Evolutionary conservation across 2,113 vertebrate species (phyloP).

Genomic region (Regulus satrapa): DNA sequence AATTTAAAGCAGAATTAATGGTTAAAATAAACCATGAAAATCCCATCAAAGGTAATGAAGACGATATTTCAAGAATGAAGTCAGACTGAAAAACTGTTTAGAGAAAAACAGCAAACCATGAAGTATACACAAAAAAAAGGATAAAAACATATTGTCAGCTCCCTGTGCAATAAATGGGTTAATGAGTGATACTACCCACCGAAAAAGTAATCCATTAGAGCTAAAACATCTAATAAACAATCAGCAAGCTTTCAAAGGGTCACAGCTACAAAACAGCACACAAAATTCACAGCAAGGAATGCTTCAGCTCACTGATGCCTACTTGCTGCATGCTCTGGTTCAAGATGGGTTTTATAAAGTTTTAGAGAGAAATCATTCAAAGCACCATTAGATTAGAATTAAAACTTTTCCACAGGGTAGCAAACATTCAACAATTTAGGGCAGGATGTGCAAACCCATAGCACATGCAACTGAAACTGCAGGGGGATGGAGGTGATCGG

Average conservation of each 20-base stretch:
- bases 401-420: background rate
- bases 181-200: background rate
- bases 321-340: background rate
- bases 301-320: background rate
- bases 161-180: background rate
- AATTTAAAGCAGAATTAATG: background rate
- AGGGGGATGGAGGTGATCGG: conserved; percentile 1
- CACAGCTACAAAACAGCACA: background rate
- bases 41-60: conserved; percentile 2
- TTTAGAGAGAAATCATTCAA: background rate
- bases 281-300: background rate
- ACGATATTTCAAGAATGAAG: background rate
- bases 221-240: background rate
- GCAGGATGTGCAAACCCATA: background rate
- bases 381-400: background rate
- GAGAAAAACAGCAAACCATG: background rate
- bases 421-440: background rate
- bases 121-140: background rate
- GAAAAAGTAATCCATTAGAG: background rate
- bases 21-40: conserved; percentile 29
- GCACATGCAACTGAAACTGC: conserved; percentile 14
- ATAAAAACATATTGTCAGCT: background rate
- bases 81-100: background rate
- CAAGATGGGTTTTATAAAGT: background rate
- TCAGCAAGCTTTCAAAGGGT: background rate